Conservation (phyloP, 1,140 invertebrate species). For the Physella acuta region DNA sequence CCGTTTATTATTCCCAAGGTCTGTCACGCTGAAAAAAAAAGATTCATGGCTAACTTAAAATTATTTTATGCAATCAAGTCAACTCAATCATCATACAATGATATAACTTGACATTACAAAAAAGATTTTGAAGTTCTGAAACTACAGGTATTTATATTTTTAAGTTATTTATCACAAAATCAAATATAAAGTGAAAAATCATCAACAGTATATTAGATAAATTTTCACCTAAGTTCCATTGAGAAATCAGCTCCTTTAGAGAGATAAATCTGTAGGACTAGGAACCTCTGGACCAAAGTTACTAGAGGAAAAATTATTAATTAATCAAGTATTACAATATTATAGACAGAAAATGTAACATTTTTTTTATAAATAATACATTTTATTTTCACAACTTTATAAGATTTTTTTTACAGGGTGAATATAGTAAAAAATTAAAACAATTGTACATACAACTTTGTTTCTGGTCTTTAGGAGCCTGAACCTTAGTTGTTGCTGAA, state of each 20-base stretch:
- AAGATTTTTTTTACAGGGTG: not conserved
- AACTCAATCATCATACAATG: constrained; percentile 1
- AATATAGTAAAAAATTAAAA: not conserved
- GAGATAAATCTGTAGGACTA: constrained; percentile 51
- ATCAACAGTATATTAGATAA: not conserved
- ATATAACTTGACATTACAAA: not conserved
- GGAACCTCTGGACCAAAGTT: constrained; percentile 45
- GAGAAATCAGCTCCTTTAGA: constrained; percentile 49
- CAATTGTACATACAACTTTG: constrained; percentile 34
- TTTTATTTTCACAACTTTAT: not conserved
- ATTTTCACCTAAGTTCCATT: constrained; percentile 49
- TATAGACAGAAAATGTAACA: not conserved
- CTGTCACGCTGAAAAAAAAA: constrained; percentile 42
- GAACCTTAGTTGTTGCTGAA: constrained; percentile 50
- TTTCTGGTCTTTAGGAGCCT: constrained; percentile 51
- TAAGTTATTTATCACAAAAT: constrained; percentile 2
- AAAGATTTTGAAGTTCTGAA: not conserved
- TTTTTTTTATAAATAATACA: no score
- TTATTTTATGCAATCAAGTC: not conserved
- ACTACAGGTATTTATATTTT: not conserved
- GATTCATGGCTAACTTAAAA: not conserved
- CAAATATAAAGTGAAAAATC: no score
- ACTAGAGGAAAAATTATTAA: constrained; percentile 37
- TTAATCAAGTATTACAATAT: not conserved
- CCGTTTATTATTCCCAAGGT: constrained; percentile 48